A percentile compares a stretch with the other conserved stretches of the same genome.
Conservation (phyloP, 2,888 invertebrate species). For the Amblyjoppa proteus region DNA sequence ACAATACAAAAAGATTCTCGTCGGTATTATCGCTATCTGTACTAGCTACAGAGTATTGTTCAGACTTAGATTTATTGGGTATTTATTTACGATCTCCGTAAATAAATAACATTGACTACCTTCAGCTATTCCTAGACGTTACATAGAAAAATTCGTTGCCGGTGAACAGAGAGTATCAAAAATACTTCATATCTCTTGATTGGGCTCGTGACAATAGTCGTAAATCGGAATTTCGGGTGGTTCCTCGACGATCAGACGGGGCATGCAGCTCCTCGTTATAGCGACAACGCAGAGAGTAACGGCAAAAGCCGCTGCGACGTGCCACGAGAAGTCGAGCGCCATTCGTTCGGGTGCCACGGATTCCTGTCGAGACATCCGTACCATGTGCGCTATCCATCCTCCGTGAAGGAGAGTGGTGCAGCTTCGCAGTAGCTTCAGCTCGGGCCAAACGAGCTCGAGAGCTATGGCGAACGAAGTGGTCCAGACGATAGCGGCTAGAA, state of each 20-base stretch:
- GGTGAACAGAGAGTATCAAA: slow-evolving; percentile 16
- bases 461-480: slow-evolving; percentile 75
- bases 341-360: slow-evolving; percentile 67
- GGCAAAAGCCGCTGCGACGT: slow-evolving; percentile 79
- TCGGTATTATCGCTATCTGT: slow-evolving; percentile 15
- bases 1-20: slow-evolving; percentile 60
- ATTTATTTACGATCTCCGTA: not conserved
- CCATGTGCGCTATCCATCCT: slow-evolving; percentile 81
- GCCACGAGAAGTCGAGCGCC: slow-evolving; percentile 80
- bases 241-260: slow-evolving; percentile 72
- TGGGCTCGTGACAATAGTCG: slow-evolving; percentile 76
- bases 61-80: slow-evolving; percentile 48
- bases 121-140: not conserved
- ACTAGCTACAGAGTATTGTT: slow-evolving; percentile 43
- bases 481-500: slow-evolving; percentile 78
- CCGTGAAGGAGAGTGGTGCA: slow-evolving; percentile 79
- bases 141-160: slow-evolving; percentile 48
- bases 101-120: slow-evolving; percentile 34
- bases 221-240: slow-evolving; percentile 81
- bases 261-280: slow-evolving; percentile 77
- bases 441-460: slow-evolving; percentile 81
- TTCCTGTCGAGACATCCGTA: slow-evolving; percentile 73
- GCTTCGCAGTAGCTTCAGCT: slow-evolving; percentile 78
- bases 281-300: slow-evolving; percentile 78
- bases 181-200: slow-evolving; percentile 68